phyloP scores from a whole-genome alignment of 2,888 invertebrate genomes.

The Papilio elwesi region DNA sequence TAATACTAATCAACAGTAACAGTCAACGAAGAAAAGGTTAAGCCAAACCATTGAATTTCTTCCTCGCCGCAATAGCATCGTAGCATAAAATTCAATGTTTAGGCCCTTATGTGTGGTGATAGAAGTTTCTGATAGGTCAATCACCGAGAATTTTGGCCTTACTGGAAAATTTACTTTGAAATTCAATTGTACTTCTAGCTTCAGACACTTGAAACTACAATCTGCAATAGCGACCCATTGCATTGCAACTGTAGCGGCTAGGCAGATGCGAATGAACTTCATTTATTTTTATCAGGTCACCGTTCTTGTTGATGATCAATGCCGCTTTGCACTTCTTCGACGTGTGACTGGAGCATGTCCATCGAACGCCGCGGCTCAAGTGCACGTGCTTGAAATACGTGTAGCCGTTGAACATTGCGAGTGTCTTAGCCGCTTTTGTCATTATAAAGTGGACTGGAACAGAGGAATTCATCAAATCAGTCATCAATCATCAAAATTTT shows the following conservation, averaged over 20 bases:
- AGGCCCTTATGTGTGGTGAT: too few relatives aligned
- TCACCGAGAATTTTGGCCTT: too few relatives aligned
- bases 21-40: too few relatives aligned
- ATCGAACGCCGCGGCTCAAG: conserved; percentile 40
- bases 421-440: conserved; percentile 28
- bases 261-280: conserved; percentile 47
- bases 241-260: conserved; percentile 20
- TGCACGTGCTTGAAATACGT: conserved; percentile 41
- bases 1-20: too few relatives aligned
- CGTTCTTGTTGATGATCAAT: conserved; percentile 40
- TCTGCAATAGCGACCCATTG: conserved; percentile 20
- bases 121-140: too few relatives aligned
- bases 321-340: conserved; percentile 47
- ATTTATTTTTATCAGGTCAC: conserved; percentile 41
- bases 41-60: too few relatives aligned
- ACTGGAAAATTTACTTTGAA: too few relatives aligned
- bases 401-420: conserved; percentile 42
- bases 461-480: conserved; percentile 18
- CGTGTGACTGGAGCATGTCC: conserved; percentile 42
- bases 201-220: not conserved
- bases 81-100: too few relatives aligned
- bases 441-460: conserved; percentile 37
- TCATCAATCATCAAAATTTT: not conserved
- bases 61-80: too few relatives aligned
- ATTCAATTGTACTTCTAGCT: too few relatives aligned